Evolutionary conservation across 2,113 vertebrate genomes (phyloP), one percentile per base, ranked within the genome.

Genomic region (Chionodraco myersi): DNA sequence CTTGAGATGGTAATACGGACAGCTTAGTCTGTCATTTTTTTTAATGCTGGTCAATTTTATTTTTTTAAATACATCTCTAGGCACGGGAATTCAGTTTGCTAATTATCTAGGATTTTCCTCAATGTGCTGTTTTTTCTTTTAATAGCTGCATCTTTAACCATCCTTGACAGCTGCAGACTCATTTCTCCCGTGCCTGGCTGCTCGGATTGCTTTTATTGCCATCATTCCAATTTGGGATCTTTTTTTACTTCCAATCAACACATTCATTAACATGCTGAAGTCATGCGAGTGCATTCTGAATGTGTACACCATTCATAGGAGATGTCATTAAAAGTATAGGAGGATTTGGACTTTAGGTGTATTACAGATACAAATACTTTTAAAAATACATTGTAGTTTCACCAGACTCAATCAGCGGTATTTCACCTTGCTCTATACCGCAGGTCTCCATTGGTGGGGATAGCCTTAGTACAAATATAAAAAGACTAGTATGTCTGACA

Each of bases 31-130:
- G 75, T 88, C 77, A 84, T 80, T 76, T 70, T 71, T 41, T 41
- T 41, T 72, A 84, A 77, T 72, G 58, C 41, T 34, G 77, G 51
- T 73, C 75, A 83, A 72, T 70, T 75, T 70, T 80, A 21, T 58
- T 77, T 78, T 77, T 58, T 72, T 8, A 63, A 62, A 78, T 76
- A 75, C 65, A 78, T 61, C 65, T 69, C 63, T 13, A 10, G 12
- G 52, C 44, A 53, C 67, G 77, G 59, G 56, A 76, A 82, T 87
- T 83, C 77, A 83, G 57, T 85, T 81, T 59, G 77, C 79, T 90
- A 85, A 86, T 91, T 91, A 89, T 90, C 72, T 75, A 15, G 64
- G 54, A 65, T 82, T 77, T 73, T 75, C 41, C 76, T 77, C 57
- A 69, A 75, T 85, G 68, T 59, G 60, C 64, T 78, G 63, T 79